These are phyloP conservation scores for Columba janthina DNA, from an alignment of 2,113 vertebrate genomes.

Conservation along the genomic window DNA sequence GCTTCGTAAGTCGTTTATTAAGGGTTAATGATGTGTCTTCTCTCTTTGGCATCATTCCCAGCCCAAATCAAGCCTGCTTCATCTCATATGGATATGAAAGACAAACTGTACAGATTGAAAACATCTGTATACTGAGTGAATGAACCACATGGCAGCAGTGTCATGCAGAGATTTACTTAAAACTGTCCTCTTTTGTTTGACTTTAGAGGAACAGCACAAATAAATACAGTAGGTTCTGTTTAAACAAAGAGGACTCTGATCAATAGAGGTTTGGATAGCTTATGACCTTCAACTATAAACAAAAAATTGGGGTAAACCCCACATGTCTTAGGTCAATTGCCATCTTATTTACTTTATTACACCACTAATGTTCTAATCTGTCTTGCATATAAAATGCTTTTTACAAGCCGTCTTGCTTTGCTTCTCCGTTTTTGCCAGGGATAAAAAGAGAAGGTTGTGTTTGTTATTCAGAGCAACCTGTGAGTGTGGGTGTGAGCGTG, in stretches of 20 bases:
- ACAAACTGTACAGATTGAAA: conserved; percentile 85
- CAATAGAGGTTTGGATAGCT: conserved; percentile 82
- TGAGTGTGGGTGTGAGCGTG: neutral
- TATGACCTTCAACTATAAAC: conserved; percentile 78
- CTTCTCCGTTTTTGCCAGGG: neutral
- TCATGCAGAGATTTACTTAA: conserved; percentile 74
- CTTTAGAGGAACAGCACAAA: conserved; percentile 74
- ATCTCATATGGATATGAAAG: conserved; percentile 82
- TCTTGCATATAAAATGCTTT: conserved; percentile 65
- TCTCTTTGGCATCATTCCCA: conserved; percentile 84
- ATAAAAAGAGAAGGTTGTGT: neutral
- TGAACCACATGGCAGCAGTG: conserved; percentile 75
- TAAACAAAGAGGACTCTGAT: conserved; percentile 80
- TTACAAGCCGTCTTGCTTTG: conserved; percentile 7
- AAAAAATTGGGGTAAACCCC: conserved; percentile 77
- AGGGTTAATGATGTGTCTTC: conserved; percentile 84
- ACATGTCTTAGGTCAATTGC: conserved; percentile 77
- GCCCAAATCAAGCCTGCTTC: conserved; percentile 82
- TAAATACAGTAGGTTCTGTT: conserved; percentile 83
- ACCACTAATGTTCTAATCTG: conserved; percentile 72
- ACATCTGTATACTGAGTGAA: conserved; percentile 83
- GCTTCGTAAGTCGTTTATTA: conserved; percentile 43
- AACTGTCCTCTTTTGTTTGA: conserved; percentile 80
- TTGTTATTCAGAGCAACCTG: conserved; percentile 31
- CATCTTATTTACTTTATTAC: conserved; percentile 75